phyloP scores from a whole-genome alignment of 2,113 vertebrate genomes.

The Odobenus rosmarus region DNA sequence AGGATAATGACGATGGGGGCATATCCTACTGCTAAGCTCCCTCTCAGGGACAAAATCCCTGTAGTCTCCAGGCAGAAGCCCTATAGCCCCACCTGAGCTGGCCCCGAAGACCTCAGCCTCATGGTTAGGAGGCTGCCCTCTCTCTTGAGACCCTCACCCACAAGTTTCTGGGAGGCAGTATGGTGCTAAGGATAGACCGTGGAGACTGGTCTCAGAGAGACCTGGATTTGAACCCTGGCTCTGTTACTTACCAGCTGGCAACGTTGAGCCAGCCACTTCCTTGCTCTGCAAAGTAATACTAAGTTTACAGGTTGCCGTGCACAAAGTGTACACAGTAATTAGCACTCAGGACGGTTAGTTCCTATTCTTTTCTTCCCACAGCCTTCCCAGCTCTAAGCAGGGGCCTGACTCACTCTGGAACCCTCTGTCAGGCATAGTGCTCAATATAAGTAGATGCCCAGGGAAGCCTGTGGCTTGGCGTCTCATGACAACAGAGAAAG shows the following conservation, averaged over 20 bases:
- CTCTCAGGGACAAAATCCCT: background rate
- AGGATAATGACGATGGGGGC: background rate
- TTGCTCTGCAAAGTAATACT: background rate
- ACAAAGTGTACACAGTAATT: background rate
- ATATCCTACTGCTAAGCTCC: background rate
- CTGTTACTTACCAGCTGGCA: background rate
- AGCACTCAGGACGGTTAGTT: fast-evolving
- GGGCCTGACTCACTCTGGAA: background rate
- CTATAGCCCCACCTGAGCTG: background rate
- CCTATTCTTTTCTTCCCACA: background rate
- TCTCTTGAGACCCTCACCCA: background rate
- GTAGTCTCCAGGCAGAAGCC: background rate
- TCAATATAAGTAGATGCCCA: background rate
- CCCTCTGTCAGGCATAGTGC: background rate
- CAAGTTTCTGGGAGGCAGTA: background rate
- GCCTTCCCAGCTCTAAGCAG: background rate
- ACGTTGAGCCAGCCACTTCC: background rate
- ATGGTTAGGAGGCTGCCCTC: background rate
- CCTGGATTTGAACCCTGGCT: background rate
- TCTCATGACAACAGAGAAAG: background rate
- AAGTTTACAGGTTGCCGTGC: background rate
- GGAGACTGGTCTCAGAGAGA: background rate
- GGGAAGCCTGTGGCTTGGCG: background rate
- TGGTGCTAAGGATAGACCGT: background rate
- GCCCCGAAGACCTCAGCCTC: background rate